Base-by-base conservation (phyloP, 2,888 invertebrate genomes). In the Cetonia aurata region DNA sequence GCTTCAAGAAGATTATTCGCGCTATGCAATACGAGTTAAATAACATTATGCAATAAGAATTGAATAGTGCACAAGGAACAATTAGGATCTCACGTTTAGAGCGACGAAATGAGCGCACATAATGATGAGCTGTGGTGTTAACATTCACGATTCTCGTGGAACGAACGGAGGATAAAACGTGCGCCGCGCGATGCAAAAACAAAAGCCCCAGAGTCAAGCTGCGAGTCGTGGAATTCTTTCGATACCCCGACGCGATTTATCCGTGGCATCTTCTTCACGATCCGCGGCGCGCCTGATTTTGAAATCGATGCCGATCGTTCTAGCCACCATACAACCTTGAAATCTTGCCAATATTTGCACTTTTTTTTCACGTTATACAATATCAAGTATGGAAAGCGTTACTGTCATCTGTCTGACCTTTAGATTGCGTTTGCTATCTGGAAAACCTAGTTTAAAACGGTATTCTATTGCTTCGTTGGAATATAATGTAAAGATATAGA, bases 231-330 rank as follows among this genome's bases (percentile, higher is more conserved):
- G 2, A 19, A 53, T 10, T 53, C 19, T 53, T 19, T 53, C 53
- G 31, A 17, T 9, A 53, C 2, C 9, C 25, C 53, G 4, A 25
- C 25, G 19, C 3, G 1, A 10, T 1, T 53, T 53, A 53, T 53
- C 31, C 31, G 19, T n/a, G 31, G 31, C 53, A 53, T 53, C 53
- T 31, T 15, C 53, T 25, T 53, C 53, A 53, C 53, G 53, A 53
- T 53, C 19, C 9, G 12, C 25, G 31, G 9, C 53, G 25, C 53
- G 25, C 53, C 53, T 53, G 8, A 50, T 19, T 50, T 50, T n/a
- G 9, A 10, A 13, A 53, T 31, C 25, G 53, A 3, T n/a, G 6
- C 17, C 4, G 19, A 31, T 31, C 31, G 10, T n/a, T 12, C 6
- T 53, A 19, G 31, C 31, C 12, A 19, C n/a, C 3, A n/a, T 9